Base-by-base conservation (phyloP, 2,113 vertebrate genomes). In the Pteropus alecto region DNA sequence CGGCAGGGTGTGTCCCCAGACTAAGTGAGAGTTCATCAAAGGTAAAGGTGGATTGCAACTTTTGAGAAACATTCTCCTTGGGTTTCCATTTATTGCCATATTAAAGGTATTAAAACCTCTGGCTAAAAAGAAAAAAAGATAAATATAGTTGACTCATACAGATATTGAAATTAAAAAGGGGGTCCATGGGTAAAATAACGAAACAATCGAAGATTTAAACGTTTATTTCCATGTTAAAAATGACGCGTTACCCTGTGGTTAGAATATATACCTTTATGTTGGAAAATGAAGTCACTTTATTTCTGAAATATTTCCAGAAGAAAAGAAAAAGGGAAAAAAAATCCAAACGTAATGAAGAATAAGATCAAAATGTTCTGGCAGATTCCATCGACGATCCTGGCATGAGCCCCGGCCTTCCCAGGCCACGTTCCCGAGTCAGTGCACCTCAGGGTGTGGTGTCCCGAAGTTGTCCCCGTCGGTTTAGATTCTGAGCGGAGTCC, bases 221-320 rank as follows among this genome's bases (percentile, higher is more conserved):
- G 71, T 98, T 98, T 98, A 98, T 98, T 98, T 98, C 92, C 97
- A 96, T 86, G 97, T 98, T 95, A 98, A 98, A 98, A 97, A 97
- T 26, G 78, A 96, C 82, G 90, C 93, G 89, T 97, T 94, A 98
- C 97, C 98, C 93, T 98, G 95, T 97, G 98, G 97, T 96, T 98
- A 98, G 97, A 93, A 95, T 97, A 96, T 92, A 97, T 48, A 14
- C 68, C 93, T 97, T 97, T 94, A 96, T 88, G 93, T 96, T 97
- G 97, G 97, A 96, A 98, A 97, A 92, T 38, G 95, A 94, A 97
- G 94, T 96, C 97, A 95, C 68, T 98, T 98, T 98, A 98, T 98
- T 98, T 98, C 93, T 96, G 97, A 96, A 94, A 96, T 93, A 94
- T 92, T 96, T 94, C 97, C 96, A 87, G 96, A 87, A 79, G 87